Evolutionary conservation across 2,113 vertebrate genomes (phyloP).

Genomic region (Excalfactoria chinensis): DNA sequence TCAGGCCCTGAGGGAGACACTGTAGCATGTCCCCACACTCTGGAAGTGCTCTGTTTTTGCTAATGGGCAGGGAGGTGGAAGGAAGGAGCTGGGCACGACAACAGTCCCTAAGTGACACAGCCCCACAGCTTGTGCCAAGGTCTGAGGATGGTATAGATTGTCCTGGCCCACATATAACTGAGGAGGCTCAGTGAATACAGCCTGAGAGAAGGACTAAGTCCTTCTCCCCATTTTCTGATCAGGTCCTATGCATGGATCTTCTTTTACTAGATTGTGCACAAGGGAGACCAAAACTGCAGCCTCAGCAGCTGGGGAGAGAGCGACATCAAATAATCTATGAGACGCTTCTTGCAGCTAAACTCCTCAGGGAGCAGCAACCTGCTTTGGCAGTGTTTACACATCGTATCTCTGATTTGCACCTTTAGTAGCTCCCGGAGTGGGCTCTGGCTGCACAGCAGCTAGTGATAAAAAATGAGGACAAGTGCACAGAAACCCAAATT

Average conservation of each 20-base stretch:
- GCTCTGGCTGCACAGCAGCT: conserved; percentile 47
- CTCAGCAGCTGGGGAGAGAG: conserved; percentile 48
- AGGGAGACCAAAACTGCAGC: conserved; percentile 20
- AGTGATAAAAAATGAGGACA: conserved; percentile 67
- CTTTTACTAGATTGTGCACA: not conserved
- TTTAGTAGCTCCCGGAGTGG: conserved; percentile 67
- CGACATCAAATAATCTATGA: conserved; percentile 63
- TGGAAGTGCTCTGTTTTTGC: not conserved
- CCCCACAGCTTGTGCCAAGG: not conserved
- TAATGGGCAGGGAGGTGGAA: not conserved
- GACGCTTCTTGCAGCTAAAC: conserved; percentile 44
- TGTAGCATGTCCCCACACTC: not conserved
- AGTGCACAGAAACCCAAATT: conserved; percentile 59
- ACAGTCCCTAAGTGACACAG: not conserved
- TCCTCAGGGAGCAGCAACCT: conserved; percentile 28
- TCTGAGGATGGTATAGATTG: not conserved
- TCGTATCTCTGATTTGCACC: conserved; percentile 53
- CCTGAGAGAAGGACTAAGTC: not conserved
- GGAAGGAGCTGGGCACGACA: not conserved
- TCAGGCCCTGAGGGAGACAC: not conserved
- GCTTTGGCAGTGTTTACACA: conserved; percentile 67
- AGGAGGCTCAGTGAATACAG: not conserved
- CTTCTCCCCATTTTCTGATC: not conserved
- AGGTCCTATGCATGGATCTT: not conserved
- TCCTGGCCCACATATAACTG: not conserved